Base-by-base conservation (phyloP, 2,113 vertebrate genomes). In the Vulpes lagopus region DNA sequence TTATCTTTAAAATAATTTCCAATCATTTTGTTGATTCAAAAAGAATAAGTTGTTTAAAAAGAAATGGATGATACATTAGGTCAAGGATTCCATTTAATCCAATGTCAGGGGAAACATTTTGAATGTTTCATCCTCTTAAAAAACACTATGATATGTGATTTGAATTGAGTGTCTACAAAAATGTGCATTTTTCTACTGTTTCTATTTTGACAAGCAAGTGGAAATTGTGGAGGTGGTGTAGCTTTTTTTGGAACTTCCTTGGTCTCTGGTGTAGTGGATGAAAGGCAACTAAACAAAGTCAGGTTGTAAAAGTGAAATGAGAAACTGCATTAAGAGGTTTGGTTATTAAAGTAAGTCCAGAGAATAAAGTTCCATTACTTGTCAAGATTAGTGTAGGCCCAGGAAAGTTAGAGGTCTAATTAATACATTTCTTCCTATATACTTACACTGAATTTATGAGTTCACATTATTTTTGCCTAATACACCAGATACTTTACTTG, bases 221-320 rank as follows among this genome's bases (percentile, higher is more conserved):
- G 5, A 2, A 65, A 5, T 69, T 32, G 69, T 23, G 73, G 16
- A 83, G 8, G 67, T 83, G 69, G 51, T 55, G 0, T 64, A 76
- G 3, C 17, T 30, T 25, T 30, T 67, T 8, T 73, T 49, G 25
- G 23, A 55, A 35, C 0, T 49, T 35, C 7, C 4, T 59, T n/a
- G 0, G 15, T 86, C 60, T 74, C 17, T 65, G 4, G 11, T 88
- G 11, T 38, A n/a, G 38, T 73, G 11, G 4, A 91, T 60, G 19
- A 91, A 86, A 80, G 17, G 1, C 25, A 95, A 90, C 57, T 38
- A 93, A 87, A 67, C 62, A 92, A 69, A 94, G 49, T 65, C 20
- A 78, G 30, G 0, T 30, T 60, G 2, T 64, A 83, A 32, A 84
- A 69, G 35, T 76, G 4, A 94, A 94, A 60, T 20, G 5, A 16